phyloP scores from a whole-genome alignment of 2,888 invertebrate species.

The Theodoxus fluviatilis region DNA sequence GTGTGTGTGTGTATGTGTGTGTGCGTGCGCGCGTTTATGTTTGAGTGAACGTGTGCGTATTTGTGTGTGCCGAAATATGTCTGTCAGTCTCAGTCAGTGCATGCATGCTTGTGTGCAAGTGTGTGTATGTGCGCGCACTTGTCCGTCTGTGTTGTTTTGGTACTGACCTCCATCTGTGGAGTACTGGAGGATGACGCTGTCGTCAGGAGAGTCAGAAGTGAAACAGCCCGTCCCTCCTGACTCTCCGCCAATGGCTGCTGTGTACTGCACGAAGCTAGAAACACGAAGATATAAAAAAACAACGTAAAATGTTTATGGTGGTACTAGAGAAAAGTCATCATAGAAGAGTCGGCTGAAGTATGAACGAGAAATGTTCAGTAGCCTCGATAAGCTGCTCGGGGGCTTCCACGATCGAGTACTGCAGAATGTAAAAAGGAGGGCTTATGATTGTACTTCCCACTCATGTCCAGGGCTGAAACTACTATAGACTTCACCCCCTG shows the following conservation, averaged over 20 bases:
- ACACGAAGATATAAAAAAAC: neutral
- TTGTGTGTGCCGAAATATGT: neutral
- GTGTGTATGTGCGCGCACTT: too few relatives aligned
- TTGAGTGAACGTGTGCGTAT: neutral
- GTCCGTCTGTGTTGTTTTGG: neutral
- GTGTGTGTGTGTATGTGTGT: neutral
- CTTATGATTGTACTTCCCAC: too few relatives aligned
- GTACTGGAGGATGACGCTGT: constrained; percentile 61
- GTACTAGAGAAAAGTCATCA: too few relatives aligned
- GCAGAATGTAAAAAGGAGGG: too few relatives aligned
- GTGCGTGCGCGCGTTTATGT: neutral
- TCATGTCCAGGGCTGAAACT: too few relatives aligned
- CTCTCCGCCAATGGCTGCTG: constrained; percentile 56
- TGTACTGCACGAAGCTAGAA: constrained; percentile 61
- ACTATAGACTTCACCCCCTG: too few relatives aligned
- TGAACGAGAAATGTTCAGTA: too few relatives aligned
- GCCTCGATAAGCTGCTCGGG: too few relatives aligned
- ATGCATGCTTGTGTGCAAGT: neutral
- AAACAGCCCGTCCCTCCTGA: constrained; percentile 46
- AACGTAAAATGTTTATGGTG: too few relatives aligned
- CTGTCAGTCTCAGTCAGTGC: neutral
- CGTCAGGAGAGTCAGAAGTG: constrained; percentile 47
- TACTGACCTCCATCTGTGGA: constrained; percentile 59
- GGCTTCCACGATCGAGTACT: too few relatives aligned
- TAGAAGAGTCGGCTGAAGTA: too few relatives aligned